Evolutionary conservation across 2,888 invertebrate genomes (phyloP), one percentile per base, ranked within the genome.

Genomic region (Cataglyphis cursor): DNA sequence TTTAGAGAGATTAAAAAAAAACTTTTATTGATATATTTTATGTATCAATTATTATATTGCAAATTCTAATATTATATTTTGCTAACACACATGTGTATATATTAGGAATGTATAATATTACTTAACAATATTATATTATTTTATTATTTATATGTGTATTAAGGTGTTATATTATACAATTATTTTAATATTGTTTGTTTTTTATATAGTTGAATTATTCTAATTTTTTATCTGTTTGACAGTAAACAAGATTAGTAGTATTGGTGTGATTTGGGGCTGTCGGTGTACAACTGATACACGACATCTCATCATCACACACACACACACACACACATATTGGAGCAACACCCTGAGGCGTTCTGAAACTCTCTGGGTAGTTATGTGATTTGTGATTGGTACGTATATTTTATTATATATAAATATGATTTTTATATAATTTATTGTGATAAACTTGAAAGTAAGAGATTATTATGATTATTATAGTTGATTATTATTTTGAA

Each of bases 311-410:
- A 87, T 90, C 89, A 87, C 86, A 88, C 86, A 88, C 24, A 24
- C 1, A 24, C 1, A 24, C 24, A 24, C 24, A 24, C 31, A 31
- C 89, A 93, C 87, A 92, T 88, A 87, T 90, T 90, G 87, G 84
- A 90, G 88, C 89, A 87, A 90, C 92, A 93, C 93, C 93, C 93
- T 91, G 92, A 94, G 93, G 93, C 90, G 92, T 92, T 91, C 92
- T 90, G 93, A 93, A 92, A 93, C 93, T 94, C 93, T 92, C 91
- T 91, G 92, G 92, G 94, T 95, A 95, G 95, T 95, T 94, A 95
- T 95, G 95, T 95, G 94, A 95, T 95, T 94, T 91, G 93, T 94
- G 92, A 93, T 94, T 95, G 95, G 95, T 94, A 92, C 90, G 94
- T 92, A 87, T 95, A n/a, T 51, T 95, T 83, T 70, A 61, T 65